Base-by-base conservation (phyloP, 1,140 invertebrate species). In the Drosophila suzukii region DNA sequence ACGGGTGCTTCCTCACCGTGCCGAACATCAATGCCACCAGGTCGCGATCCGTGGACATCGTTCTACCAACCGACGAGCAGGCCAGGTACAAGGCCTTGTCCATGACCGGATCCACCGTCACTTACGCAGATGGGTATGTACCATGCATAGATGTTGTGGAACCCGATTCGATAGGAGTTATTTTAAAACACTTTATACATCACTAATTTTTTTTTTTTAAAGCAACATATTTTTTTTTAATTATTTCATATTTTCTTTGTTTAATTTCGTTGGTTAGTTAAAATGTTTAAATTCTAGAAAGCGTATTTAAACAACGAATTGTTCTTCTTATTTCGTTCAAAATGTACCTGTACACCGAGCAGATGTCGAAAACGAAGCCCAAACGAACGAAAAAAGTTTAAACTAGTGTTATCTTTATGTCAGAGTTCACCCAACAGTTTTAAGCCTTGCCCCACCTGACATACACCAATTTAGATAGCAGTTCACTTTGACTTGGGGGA, bases 31-130 rank as follows among this genome's bases (percentile, higher is more conserved):
- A 93, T 60, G 94, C 94, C 7, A 94, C 95, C 4, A 93, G 97
- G n/a, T 98, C 97, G 5, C 95, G 97, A 60, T 98, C 97, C 32
- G 97, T 98, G 44, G 97, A 98, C 91, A 97, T 98, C 66, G 97
- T 97, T 12, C 93, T 98, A 59, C 97, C 97, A 1, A 98, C 97
- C 0, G 96, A 97, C 50, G 95, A 96, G 78, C 96, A 97, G 83
- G 95, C 96, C 3, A 93, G 96, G 55, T 98, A 98, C 91, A 97
- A 97, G 63, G 96, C 97, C 6, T 93, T 97, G 54, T 94, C 94
- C 38, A 92, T 95, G 89, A 93, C 94, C 3, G 92, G 77, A 53
- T 46, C 70, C 41, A 56, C 66, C 20, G 44, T 75, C 13, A 75
- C 72, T 30, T 90, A 84, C 36, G 70, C 60, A 32, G 90, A 91